Evolutionary conservation across 1,140 invertebrate species (phyloP).

Genomic region (Calephelis nemesis): DNA sequence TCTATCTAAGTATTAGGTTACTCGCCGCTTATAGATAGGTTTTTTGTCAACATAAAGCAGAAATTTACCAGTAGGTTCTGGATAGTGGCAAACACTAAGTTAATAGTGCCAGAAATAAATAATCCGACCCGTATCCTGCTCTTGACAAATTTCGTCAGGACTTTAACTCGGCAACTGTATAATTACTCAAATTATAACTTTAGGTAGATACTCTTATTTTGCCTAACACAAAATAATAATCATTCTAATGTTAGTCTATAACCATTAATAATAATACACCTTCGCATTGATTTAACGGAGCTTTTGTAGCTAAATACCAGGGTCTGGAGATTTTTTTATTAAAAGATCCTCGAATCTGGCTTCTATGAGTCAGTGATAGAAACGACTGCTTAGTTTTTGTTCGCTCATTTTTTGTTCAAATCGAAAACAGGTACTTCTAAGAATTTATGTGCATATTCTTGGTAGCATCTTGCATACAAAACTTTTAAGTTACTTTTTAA

Average conservation of each 20-base stretch:
- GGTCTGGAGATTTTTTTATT: background rate
- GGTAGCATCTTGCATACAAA: background rate
- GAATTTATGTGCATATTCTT: conserved; percentile 9
- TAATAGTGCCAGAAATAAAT: too few relatives aligned
- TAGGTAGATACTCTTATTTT: background rate
- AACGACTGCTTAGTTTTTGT: background rate
- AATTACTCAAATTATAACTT: too few relatives aligned
- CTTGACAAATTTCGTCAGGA: too few relatives aligned
- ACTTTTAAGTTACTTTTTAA: background rate
- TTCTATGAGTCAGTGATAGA: background rate
- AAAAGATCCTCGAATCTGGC: background rate
- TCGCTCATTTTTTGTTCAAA: background rate
- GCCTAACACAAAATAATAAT: background rate
- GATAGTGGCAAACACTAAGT: too few relatives aligned
- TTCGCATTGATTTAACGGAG: background rate
- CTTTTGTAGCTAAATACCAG: conserved; percentile 6
- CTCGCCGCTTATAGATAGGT: too few relatives aligned
- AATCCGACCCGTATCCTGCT: too few relatives aligned
- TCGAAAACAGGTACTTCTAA: conserved; percentile 12
- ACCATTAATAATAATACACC: background rate
- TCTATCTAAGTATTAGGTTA: too few relatives aligned
- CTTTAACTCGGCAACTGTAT: too few relatives aligned
- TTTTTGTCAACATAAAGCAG: too few relatives aligned
- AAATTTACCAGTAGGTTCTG: too few relatives aligned
- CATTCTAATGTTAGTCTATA: background rate